These are phyloP conservation scores for Cotesia glomerata DNA, from an alignment of 1,140 invertebrate genomes.

Conservation along the genomic window DNA sequence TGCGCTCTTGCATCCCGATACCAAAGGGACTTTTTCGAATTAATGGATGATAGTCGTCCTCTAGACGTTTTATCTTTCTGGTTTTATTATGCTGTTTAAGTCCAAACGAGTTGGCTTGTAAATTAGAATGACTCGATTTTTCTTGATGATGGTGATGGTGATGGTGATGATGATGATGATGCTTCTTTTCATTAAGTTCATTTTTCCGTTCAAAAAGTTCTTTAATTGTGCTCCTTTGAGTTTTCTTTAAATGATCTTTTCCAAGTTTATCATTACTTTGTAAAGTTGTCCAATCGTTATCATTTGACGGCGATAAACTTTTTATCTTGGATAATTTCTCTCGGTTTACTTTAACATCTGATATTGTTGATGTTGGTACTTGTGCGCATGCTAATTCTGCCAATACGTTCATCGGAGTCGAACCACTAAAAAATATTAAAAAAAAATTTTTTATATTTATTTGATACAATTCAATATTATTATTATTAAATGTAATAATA, in stretches of 20 bases:
- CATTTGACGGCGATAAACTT: constrained; percentile 13
- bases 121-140: constrained; percentile 31
- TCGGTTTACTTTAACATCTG: constrained; percentile 10
- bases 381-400: constrained; percentile 59
- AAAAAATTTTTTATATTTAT: neutral
- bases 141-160: constrained; percentile 26
- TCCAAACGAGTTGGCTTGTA: constrained; percentile 28
- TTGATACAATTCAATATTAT: too few relatives aligned
- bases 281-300: neutral
- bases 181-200: constrained; percentile 53
- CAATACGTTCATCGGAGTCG: constrained; percentile 60
- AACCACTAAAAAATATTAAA: constrained; percentile 48
- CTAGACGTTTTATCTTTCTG: constrained; percentile 48
- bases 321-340: constrained; percentile 22
- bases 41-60: constrained; percentile 53
- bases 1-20: constrained; percentile 50
- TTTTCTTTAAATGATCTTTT: constrained; percentile 45
- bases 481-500: too few relatives aligned
- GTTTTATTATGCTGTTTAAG: constrained; percentile 35
- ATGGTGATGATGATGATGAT: too few relatives aligned
- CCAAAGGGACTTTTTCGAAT: constrained; percentile 47
- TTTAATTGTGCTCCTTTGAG: constrained; percentile 53
- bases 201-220: constrained; percentile 61
- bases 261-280: neutral
- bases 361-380: constrained; percentile 49